Base-by-base conservation (phyloP, 2,113 vertebrate genomes). In the Pelodiscus sinensis region DNA sequence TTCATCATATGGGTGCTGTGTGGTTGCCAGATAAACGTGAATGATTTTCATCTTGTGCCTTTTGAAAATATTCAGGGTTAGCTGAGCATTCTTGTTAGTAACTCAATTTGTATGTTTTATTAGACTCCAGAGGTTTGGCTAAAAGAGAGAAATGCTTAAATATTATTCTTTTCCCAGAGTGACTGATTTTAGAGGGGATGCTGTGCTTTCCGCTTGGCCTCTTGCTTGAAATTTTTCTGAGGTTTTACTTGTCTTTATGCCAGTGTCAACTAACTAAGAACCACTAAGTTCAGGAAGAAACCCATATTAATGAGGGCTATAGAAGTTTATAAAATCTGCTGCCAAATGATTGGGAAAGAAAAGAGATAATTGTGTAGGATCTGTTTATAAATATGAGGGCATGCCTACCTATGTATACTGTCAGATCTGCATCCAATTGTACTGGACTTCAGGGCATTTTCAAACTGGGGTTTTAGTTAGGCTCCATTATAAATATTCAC, bases 41-140 rank as follows among this genome's bases (percentile, higher is more conserved):
- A 71, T 90, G 89, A 92, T 87, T 51, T 88, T 94, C 78, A 79
- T 89, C 83, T 88, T 88, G 68, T 3, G 50, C 77, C 38, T 93
- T 94, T 84, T 89, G 84, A 89, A 94, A 94, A 87, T 93, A 38
- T 90, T 92, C 55, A 85, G 79, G 92, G 86, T 92, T 95, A 92
- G 87, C 94, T 94, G 92, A 94, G 84, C 86, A 91, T 71, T 94
- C 3, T 1, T 92, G 51, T 86, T 86, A 60, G 55, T 86, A 65
- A 86, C 25, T 94, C 75, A 81, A 50, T 83, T 93, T 90, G n/a
- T 93, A 5, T 91, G 51, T 90, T 94, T 95, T 90, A 89, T 94
- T 93, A 93, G 88, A 57, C 75, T 93, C 29, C 29, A 86, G 82
- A 92, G 55, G 21, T 82, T 82, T 15, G 4, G 1, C 79, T 22